These are phyloP conservation scores for Myzus persicae DNA, from an alignment of 1,140 invertebrate genomes.

Conservation along the genomic window DNA sequence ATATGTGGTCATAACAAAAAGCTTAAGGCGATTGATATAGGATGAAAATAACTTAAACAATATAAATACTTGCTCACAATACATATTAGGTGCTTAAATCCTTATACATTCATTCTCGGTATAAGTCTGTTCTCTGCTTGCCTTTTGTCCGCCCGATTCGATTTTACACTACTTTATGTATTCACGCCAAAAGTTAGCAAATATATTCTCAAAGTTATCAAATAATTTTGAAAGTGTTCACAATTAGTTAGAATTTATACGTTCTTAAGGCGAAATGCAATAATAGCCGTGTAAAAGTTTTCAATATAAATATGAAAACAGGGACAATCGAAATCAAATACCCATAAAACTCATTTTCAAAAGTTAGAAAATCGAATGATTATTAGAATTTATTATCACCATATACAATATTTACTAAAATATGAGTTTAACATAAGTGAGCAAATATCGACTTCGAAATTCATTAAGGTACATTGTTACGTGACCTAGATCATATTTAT, in stretches of 20 bases:
- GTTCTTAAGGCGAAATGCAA: background rate
- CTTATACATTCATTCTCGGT: background rate
- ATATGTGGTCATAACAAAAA: conserved; percentile 13
- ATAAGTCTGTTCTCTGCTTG: background rate
- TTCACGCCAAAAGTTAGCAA: background rate
- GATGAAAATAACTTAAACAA: background rate
- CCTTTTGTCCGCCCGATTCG: background rate
- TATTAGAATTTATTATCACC: background rate
- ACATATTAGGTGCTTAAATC: background rate
- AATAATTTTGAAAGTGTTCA: conserved; percentile 13
- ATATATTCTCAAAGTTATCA: background rate
- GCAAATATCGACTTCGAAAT: background rate
- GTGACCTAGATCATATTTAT: too few species aligned
- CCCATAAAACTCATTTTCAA: background rate
- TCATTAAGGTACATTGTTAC: too few species aligned
- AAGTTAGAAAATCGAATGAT: background rate
- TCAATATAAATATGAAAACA: background rate
- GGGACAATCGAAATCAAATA: background rate
- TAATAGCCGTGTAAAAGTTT: background rate
- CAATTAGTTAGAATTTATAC: background rate
- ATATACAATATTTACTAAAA: background rate
- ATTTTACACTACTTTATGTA: background rate
- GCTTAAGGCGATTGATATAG: background rate
- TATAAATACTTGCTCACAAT: background rate
- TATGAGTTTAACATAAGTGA: background rate